A percentile compares a stretch with the other conserved stretches of the same genome.
Conservation (phyloP, 2,797 vertebrate species). For the Pagetopsis macropterus region DNA sequence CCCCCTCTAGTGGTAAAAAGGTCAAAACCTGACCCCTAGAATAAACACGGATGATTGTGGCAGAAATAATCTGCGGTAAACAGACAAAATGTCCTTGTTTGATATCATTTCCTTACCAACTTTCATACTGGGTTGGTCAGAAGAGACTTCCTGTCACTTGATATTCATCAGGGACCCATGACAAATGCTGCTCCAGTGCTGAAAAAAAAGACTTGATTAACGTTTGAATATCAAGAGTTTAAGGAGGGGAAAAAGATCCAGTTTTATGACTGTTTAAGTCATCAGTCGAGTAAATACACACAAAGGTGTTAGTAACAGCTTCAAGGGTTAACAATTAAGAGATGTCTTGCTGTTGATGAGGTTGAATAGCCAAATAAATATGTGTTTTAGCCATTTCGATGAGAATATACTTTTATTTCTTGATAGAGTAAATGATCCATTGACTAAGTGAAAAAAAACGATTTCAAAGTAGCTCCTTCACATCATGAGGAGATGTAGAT, state of each 20-base stretch:
- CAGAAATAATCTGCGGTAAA: background rate
- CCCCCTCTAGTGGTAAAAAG: slow-evolving; percentile 74
- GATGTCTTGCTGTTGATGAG: background rate
- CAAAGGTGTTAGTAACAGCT: too few relatives aligned
- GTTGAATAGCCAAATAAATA: background rate
- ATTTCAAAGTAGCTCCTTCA: too few relatives aligned
- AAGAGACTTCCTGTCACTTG: background rate
- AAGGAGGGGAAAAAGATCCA: background rate
- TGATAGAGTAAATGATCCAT: background rate
- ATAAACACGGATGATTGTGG: background rate
- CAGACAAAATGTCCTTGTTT: background rate
- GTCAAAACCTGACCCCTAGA: slow-evolving; percentile 14
- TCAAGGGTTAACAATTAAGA: background rate
- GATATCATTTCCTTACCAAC: background rate
- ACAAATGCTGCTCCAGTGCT: background rate
- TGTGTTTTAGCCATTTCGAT: background rate
- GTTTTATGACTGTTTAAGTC: background rate
- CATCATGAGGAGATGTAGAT: too few relatives aligned
- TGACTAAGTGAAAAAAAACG: background rate
- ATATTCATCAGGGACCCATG: too few relatives aligned
- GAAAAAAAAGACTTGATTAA: background rate
- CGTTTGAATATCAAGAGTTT: background rate
- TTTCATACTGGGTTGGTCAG: background rate
- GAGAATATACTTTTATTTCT: background rate
- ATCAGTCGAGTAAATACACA: background rate